Evolutionary conservation across 2,888 invertebrate genomes (phyloP).

Genomic region (Mystacides longicornis): DNA sequence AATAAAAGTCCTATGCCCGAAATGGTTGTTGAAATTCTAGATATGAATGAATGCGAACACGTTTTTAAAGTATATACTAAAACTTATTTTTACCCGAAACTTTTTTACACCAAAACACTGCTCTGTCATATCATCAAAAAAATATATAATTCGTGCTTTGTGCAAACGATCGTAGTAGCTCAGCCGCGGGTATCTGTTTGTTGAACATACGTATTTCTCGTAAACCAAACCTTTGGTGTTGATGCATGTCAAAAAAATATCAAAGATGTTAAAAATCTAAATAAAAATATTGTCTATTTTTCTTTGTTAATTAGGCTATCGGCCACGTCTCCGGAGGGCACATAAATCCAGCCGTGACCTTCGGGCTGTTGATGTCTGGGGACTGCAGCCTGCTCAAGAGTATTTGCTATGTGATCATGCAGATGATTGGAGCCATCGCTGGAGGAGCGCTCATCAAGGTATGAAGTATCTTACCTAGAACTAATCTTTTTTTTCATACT

Average conservation of each 20-base stretch:
- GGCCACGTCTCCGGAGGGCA: conserved; percentile 88
- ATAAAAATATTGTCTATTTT: not conserved
- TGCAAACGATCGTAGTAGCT: too few species aligned
- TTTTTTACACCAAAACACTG: too few species aligned
- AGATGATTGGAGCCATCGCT: conserved; percentile 73
- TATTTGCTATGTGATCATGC: conserved; percentile 71
- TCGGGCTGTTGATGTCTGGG: conserved; percentile 71
- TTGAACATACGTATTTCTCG: too few species aligned
- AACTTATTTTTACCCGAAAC: too few species aligned
- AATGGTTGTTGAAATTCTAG: too few species aligned
- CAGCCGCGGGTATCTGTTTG: too few species aligned
- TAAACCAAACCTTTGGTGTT: too few species aligned
- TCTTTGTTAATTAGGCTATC: conserved; percentile 51
- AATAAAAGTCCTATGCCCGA: too few species aligned
- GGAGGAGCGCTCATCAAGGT: conserved; percentile 72
- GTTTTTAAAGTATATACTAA: too few species aligned
- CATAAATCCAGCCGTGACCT: conserved; percentile 87
- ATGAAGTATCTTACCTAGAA: conserved; percentile 14
- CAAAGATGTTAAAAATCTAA: not conserved
- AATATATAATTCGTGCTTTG: too few species aligned
- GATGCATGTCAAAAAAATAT: not conserved
- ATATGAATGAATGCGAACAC: too few species aligned
- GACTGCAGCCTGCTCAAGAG: conserved; percentile 75
- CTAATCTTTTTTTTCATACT: not conserved
- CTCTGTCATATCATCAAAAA: too few species aligned